Evolutionary conservation across 2,888 invertebrate genomes (phyloP).

Genomic region (Poecilus cupreus): DNA sequence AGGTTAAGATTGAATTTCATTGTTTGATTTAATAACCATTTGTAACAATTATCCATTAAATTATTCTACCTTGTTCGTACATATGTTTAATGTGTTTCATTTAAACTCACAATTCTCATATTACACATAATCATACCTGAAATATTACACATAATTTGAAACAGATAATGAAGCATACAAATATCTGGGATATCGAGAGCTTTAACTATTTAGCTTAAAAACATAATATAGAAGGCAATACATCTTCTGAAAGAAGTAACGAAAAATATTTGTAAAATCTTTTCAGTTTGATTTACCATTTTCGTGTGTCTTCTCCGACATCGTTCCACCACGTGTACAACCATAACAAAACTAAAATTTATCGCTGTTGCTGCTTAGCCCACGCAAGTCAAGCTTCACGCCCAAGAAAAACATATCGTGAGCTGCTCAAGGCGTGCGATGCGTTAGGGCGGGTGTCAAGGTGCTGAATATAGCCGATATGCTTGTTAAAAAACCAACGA

Average conservation of each 20-base stretch:
- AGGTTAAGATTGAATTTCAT: slow-evolving; percentile 34
- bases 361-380: slow-evolving; percentile 5
- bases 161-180: no score
- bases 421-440: not conserved
- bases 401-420: slow-evolving; percentile 23
- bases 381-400: not conserved
- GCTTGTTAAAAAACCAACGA: slow-evolving; percentile 7
- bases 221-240: no score
- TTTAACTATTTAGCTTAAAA: no score
- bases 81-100: not conserved
- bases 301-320: not conserved
- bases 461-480: slow-evolving; percentile 43
- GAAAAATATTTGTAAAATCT: not conserved
- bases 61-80: slow-evolving; percentile 2
- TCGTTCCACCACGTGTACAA: not conserved
- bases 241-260: no score
- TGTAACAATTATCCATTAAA: slow-evolving; percentile 18
- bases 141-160: slow-evolving; percentile 28
- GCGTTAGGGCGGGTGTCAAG: not conserved
- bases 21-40: slow-evolving; percentile 24
- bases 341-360: slow-evolving; percentile 18
- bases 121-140: not conserved
- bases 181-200: no score
- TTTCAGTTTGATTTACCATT: no score
- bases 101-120: not conserved